phyloP scores from a whole-genome alignment of 2,888 invertebrate species.

The Callyntrura guangdongensis region DNA sequence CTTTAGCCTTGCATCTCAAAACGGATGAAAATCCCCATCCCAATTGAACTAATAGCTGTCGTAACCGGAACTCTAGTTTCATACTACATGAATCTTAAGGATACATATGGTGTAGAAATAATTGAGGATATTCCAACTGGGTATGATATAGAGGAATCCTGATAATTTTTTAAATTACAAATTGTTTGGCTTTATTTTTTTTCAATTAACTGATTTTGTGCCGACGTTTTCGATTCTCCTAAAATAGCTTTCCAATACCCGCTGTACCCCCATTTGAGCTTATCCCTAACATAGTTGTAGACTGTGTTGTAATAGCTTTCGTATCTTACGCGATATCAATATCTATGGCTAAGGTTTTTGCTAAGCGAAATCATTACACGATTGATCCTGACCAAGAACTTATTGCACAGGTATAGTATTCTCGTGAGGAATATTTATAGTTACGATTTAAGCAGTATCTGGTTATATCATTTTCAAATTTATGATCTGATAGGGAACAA shows the following conservation, averaged over 20 bases:
- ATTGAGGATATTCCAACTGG: constrained; percentile 94
- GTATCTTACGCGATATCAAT: constrained; percentile 91
- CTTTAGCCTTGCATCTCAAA: constrained; percentile 90
- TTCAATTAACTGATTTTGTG: too few relatives aligned
- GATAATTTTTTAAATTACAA: background rate
- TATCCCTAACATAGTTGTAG: constrained; percentile 86
- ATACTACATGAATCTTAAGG: constrained; percentile 86
- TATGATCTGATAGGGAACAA: constrained; percentile 88
- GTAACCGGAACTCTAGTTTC: constrained; percentile 91
- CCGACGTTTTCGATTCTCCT: constrained; percentile 85
- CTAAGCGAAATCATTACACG: constrained; percentile 90
- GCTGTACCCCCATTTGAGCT: constrained; percentile 87
- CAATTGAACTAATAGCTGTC: constrained; percentile 93
- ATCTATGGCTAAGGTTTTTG: constrained; percentile 92
- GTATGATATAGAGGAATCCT: constrained; percentile 87
- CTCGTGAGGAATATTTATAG: too few relatives aligned
- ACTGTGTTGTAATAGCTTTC: constrained; percentile 90
- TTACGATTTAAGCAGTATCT: background rate
- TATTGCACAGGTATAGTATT: constrained; percentile 88
- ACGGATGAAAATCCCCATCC: constrained; percentile 91
- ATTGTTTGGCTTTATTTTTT: background rate
- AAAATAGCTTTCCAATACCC: constrained; percentile 88
- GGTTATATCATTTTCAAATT: background rate
- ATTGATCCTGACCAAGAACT: constrained; percentile 92
- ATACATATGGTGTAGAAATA: constrained; percentile 88